A percentile compares a stretch with the other conserved stretches of the same genome.
Conservation (phyloP, 2,113 vertebrate genomes). For the Vireo altiloquus region DNA sequence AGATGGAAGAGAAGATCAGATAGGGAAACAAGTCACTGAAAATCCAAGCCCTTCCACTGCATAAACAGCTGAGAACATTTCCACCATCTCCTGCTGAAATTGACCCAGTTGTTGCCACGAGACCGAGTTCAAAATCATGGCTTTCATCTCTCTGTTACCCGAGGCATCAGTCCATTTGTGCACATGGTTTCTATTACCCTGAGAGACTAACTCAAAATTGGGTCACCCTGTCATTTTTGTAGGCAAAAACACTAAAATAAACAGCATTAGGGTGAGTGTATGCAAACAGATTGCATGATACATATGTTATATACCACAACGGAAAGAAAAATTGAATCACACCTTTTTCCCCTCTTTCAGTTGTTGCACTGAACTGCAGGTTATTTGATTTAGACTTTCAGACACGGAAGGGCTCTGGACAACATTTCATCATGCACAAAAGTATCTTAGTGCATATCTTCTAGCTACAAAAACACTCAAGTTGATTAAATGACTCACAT, state of each 20-base stretch:
- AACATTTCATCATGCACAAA: background rate
- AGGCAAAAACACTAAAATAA: background rate
- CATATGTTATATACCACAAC: background rate
- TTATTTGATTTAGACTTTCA: background rate
- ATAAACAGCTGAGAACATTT: background rate
- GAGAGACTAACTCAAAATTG: background rate
- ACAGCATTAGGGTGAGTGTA: background rate
- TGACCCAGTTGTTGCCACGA: background rate
- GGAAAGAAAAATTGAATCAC: background rate
- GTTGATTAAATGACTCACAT: background rate
- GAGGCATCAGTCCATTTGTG: background rate
- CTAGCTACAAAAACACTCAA: background rate
- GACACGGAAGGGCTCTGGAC: background rate
- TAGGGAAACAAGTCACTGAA: background rate
- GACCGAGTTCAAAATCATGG: background rate
- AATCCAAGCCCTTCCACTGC: background rate
- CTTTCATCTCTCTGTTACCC: background rate
- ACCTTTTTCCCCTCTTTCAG: background rate
- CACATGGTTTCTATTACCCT: background rate
- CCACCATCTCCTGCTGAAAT: background rate
- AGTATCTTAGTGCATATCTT: background rate
- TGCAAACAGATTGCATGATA: background rate
- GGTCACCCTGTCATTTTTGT: background rate
- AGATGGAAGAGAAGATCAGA: background rate
- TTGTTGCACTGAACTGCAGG: background rate